phyloP scores from a whole-genome alignment of 2,113 vertebrate species.

The Alosa alosa region DNA sequence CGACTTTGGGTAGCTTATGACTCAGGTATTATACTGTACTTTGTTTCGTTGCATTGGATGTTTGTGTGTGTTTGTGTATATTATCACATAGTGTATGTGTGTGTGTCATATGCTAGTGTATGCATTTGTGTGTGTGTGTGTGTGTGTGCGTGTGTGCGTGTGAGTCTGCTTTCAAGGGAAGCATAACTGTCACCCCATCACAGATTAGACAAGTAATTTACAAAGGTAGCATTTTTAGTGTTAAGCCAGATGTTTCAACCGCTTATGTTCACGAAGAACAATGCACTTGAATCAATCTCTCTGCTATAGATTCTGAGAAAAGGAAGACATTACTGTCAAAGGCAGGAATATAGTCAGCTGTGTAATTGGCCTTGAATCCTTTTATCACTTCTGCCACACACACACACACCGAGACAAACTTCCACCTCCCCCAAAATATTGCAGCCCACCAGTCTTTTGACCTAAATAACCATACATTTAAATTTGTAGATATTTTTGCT shows the following conservation, averaged over 20 bases:
- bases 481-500: background rate
- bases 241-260: background rate
- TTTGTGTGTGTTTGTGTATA: background rate
- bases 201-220: constrained; percentile 10
- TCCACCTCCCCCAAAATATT: background rate
- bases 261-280: background rate
- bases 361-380: constrained; percentile 13
- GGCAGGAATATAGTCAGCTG: background rate
- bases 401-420: background rate
- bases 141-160: background rate
- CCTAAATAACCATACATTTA: constrained; percentile 30
- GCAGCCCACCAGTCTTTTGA: constrained; percentile 24
- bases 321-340: constrained; percentile 14
- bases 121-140: background rate
- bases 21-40: background rate
- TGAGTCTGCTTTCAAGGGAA: background rate
- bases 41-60: background rate
- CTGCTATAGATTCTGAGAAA: constrained; percentile 11
- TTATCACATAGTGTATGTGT: background rate
- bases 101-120: background rate
- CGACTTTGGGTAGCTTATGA: background rate
- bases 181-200: background rate
- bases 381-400: constrained; percentile 9
- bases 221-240: background rate
- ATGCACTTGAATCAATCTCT: background rate